These are phyloP conservation scores for Eristalis arbustorum DNA, from an alignment of 2,888 invertebrate species.

Conservation along the genomic window DNA sequence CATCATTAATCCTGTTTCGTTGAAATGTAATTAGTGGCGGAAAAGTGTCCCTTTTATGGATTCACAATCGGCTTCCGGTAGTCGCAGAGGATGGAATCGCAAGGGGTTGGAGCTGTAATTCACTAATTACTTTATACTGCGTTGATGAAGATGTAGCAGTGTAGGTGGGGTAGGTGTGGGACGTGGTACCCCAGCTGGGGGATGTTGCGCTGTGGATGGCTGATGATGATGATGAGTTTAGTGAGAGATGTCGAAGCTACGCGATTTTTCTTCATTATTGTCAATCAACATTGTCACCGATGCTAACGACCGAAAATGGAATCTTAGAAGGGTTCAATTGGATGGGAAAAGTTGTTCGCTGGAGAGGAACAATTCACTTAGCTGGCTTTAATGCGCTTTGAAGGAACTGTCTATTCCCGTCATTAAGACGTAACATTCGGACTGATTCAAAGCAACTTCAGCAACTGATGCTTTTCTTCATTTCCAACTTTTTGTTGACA, in stretches of 20 bases:
- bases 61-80: constrained; percentile 63
- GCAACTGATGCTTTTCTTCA: too few relatives aligned
- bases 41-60: constrained; percentile 70
- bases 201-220: neutral
- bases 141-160: constrained; percentile 57
- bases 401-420: too few relatives aligned
- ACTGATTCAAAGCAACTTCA: too few relatives aligned
- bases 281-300: constrained; percentile 76
- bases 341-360: neutral
- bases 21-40: constrained; percentile 69
- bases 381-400: neutral
- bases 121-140: constrained; percentile 70
- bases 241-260: constrained; percentile 68
- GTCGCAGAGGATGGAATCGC: constrained; percentile 22
- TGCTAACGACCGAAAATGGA: neutral
- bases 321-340: neutral
- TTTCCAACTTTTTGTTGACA: too few relatives aligned
- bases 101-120: constrained; percentile 62
- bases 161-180: constrained; percentile 6
- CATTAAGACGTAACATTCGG: too few relatives aligned
- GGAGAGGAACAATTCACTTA: neutral
- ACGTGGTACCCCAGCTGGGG: neutral
- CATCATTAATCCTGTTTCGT: constrained; percentile 72
- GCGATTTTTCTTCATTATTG: constrained; percentile 80
- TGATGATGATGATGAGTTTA: neutral